Evolutionary conservation across 2,797 vertebrate species (phyloP), one percentile per base, ranked within the genome.

Genomic region (Decapterus maruadsi): DNA sequence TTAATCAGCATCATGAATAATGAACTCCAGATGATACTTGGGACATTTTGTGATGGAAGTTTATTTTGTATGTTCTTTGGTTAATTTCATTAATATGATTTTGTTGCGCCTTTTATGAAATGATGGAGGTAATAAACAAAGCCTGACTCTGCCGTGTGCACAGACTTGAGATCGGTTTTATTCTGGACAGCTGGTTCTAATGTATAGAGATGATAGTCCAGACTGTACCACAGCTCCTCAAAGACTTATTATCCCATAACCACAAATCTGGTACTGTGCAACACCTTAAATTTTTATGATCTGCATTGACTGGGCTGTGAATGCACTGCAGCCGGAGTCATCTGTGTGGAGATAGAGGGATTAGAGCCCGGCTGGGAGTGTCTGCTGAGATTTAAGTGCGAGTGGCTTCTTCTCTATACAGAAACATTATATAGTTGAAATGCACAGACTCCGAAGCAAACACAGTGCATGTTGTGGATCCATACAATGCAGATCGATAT

Each of bases 1-100:
- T 67, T 55, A 82, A 87, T 83, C 65, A 82, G 0, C 61, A 1
- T 22, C 20, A 78, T 80, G 56, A 76, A 81, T 71, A 75, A 65
- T 42, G 50, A 46, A 66, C 58, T 36, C 1, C 45, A 19, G 22
- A 53, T 57, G 51, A 31, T 16, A 61, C 26, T 26, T 42, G 40
- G 12, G 17, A 14, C 58, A 58, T 46, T 62, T 38, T 59, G 7
- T 74, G 48, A 68, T 58, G 14, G 31, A 46, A 42, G 50, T 63
- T 63, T 43, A 12, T 50, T 26, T 51, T 4, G 45, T 17, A 70
- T 69, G 51, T 53, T 53, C 11, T 58, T 61, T 72, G 57, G 22
- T 55, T 46, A 43, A 51, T 61, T 78, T 3, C 22, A 68, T 82
- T 63, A 45, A 70, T 69, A 43, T 10, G 31, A 1, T 22, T 1